These are phyloP conservation scores for Vimba vimba DNA, from an alignment of 2,113 vertebrate genomes.

Conservation along the genomic window DNA sequence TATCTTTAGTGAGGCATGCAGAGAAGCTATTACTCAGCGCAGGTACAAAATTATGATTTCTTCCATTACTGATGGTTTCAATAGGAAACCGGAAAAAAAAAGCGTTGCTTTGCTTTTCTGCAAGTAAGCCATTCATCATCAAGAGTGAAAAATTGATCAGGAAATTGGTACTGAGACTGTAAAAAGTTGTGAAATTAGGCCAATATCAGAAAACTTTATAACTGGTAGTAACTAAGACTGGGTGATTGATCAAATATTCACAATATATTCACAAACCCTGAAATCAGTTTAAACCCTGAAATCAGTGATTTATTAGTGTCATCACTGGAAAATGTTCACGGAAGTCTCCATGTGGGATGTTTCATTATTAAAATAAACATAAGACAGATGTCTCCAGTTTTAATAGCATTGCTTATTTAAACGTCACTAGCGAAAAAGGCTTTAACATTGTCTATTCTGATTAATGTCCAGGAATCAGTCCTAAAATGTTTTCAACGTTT, in stretches of 20 bases:
- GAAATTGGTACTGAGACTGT: not conserved
- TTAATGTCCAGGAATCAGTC: not conserved
- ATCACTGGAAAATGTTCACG: not conserved
- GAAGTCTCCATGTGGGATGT: not conserved
- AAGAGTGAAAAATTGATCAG: constrained; percentile 31
- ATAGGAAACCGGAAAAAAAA: constrained; percentile 1
- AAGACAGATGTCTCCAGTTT: not conserved
- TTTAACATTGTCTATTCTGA: not conserved
- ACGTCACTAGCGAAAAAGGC: not conserved
- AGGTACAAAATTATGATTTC: constrained; percentile 31
- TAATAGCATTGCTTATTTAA: not conserved
- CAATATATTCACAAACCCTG: not conserved
- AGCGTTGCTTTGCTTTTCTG: constrained; percentile 6
- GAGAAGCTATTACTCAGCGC: constrained; percentile 28
- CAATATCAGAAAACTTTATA: not conserved
- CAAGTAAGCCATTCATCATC: constrained; percentile 29
- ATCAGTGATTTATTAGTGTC: not conserved
- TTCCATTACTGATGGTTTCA: constrained; percentile 39
- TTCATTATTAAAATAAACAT: not conserved
- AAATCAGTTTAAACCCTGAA: not conserved
- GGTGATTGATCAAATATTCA: not conserved
- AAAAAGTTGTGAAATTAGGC: constrained; percentile 10
- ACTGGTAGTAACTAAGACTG: not conserved
- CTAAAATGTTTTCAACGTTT: not conserved
- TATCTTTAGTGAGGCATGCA: constrained; percentile 43